A percentile compares a stretch with the other conserved stretches of the same genome.
phyloP scores from a whole-genome alignment of 2,888 invertebrate genomes.

The Orthonevra nobilis region DNA sequence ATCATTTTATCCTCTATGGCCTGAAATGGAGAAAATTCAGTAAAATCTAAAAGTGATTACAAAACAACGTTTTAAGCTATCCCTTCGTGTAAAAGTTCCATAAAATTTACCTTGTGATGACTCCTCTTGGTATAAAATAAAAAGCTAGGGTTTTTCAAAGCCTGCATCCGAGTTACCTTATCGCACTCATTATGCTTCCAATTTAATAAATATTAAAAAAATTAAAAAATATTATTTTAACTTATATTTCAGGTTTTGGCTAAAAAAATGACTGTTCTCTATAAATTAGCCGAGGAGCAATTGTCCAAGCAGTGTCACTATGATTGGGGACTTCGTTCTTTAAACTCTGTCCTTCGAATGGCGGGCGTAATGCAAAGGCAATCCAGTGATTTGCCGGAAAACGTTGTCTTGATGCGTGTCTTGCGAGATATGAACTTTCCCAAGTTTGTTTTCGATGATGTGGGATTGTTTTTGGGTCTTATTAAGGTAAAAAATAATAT shows the following conservation, averaged over 20 bases:
- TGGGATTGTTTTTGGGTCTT: slow-evolving; percentile 92
- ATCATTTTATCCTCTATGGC: too few relatives aligned
- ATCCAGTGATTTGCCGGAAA: slow-evolving; percentile 89
- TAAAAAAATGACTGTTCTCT: slow-evolving; percentile 96
- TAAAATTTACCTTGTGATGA: too few relatives aligned
- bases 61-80: too few relatives aligned
- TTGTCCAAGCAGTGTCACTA: slow-evolving; percentile 96
- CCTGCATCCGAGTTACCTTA: too few relatives aligned
- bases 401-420: slow-evolving; percentile 94
- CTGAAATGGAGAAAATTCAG: too few relatives aligned
- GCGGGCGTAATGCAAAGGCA: slow-evolving; percentile 92
- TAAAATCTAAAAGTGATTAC: too few relatives aligned
- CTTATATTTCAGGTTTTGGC: slow-evolving; percentile 83
- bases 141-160: too few relatives aligned
- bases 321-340: slow-evolving; percentile 94
- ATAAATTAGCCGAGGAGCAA: slow-evolving; percentile 92
- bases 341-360: slow-evolving; percentile 95
- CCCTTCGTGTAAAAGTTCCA: too few relatives aligned
- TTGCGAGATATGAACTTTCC: slow-evolving; percentile 96
- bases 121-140: too few relatives aligned
- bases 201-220: too few relatives aligned
- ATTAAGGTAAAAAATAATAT: slow-evolving; percentile 85
- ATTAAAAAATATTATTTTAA: too few relatives aligned
- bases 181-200: too few relatives aligned
- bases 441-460: slow-evolving; percentile 95